A percentile compares a stretch with the other conserved stretches of the same genome.
Evolutionary conservation across 2,888 invertebrate genomes (phyloP).

Genomic region (Epistrophe eligans): DNA sequence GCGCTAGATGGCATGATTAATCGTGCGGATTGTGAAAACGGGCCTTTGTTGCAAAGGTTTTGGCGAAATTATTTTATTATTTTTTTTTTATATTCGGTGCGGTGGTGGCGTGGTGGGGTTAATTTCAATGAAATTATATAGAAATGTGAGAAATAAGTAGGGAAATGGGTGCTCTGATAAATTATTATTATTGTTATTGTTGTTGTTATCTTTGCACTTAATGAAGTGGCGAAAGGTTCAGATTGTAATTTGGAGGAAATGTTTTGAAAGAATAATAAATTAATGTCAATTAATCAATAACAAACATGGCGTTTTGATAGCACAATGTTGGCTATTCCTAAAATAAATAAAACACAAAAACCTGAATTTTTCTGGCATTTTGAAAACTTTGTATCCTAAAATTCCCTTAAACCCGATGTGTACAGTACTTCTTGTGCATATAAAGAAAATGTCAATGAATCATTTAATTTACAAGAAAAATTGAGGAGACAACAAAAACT

Average conservation of each 20-base stretch:
- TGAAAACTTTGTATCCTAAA: too few relatives aligned
- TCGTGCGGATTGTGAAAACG: constrained; percentile 40
- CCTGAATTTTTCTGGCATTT: too few relatives aligned
- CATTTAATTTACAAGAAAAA: too few relatives aligned
- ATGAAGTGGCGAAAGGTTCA: constrained; percentile 34
- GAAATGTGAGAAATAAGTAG: constrained; percentile 20
- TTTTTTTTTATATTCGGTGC: neutral
- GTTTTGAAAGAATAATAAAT: neutral
- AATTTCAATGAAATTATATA: constrained; percentile 38
- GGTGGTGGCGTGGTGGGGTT: constrained; percentile 32
- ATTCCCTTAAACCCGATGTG: too few relatives aligned
- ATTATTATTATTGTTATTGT: constrained; percentile 15
- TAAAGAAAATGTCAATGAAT: too few relatives aligned
- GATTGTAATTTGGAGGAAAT: constrained; percentile 1
- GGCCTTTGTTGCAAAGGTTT: constrained; percentile 37
- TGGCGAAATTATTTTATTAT: constrained; percentile 38
- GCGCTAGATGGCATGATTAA: constrained; percentile 61
- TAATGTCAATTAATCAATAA: neutral
- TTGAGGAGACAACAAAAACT: too few relatives aligned
- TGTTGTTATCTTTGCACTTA: neutral
- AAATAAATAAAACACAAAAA: too few relatives aligned
- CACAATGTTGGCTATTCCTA: neutral
- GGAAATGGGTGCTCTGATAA: constrained; percentile 31
- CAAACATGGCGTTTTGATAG: neutral
- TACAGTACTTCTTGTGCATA: too few relatives aligned